Base-by-base conservation (phyloP, 2,113 vertebrate species). In the Psophia crepitans region DNA sequence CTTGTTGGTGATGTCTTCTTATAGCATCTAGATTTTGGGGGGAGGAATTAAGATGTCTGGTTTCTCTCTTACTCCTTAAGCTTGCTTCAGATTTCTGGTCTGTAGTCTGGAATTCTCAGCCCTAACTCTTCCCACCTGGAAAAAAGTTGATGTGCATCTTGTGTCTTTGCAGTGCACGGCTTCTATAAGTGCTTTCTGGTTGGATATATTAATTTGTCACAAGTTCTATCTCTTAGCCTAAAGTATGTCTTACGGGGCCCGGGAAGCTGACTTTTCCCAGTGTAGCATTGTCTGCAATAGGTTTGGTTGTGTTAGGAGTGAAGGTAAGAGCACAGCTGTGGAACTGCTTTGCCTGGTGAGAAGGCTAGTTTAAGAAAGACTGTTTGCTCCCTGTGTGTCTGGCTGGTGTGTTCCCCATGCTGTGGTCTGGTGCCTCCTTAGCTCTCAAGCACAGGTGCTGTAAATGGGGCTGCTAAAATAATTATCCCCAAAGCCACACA, bases 191-290 rank as follows among this genome's bases (percentile, higher is more conserved):
- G 20, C 32, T 22, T 71, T 58, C 43, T 89, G 39, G 23, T 63
- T 90, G 39, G 28, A 24, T 63, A 6, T 60, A 20, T 63, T 74
- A 48, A 77, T 66, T 84, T 92, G 27, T 68, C 22, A 18, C 4
- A 48, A 33, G 14, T 63, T 70, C 9, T 80, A 0, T 32, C 6
- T 83, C 93, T 70, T 87, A 17, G 22, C 58, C 39, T 61, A 9
- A 74, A 56, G 3, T 23, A 28, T 1, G 0, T 46, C 14, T 74
- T 66, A 26, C 0, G 1, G 44, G n/a, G 5, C 6, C 51, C 70
- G 26, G 79, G 46, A 80, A 83, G 64, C 32, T 41, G 61, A 8
- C 33, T 78, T 71, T 48, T 44, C 60, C 33, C 56, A 11, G 2
- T 15, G 5, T 8, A 15, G 12, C 26, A 3, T n/a, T 76, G 41